Conservation (phyloP, 1,140 invertebrate species). For the Agrilus planipennis region DNA sequence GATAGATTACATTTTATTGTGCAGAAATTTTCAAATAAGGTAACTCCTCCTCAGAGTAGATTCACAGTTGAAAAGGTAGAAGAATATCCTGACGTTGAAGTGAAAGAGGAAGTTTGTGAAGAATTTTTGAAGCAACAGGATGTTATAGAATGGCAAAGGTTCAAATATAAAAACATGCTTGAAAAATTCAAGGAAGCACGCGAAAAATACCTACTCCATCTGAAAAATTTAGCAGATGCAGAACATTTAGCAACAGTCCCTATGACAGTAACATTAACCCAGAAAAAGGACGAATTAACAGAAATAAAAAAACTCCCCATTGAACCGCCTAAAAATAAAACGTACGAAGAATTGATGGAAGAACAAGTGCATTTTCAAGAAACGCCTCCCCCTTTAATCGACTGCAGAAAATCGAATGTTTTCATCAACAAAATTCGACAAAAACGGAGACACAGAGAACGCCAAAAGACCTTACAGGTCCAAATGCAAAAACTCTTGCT, state of each 20-base stretch:
- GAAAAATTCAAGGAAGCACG: conserved; percentile 17
- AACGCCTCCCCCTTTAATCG: conserved; percentile 10
- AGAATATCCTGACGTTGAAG: conserved; percentile 26
- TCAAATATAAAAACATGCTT: conserved; percentile 31
- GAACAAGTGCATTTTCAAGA: conserved; percentile 11
- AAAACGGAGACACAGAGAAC: conserved; percentile 17
- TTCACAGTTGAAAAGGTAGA: conserved; percentile 12
- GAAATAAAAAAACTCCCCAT: too few species aligned
- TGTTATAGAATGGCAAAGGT: conserved; percentile 42
- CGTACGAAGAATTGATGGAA: conserved; percentile 17
- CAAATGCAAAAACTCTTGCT: conserved; percentile 30
- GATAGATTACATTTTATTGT: conserved; percentile 22
- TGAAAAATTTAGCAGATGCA: conserved; percentile 6
- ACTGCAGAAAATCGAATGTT: conserved; percentile 13
- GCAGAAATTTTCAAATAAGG: conserved; percentile 9
- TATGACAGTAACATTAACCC: neutral
- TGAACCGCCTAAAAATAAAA: conserved; percentile 1
- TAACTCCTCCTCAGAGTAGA: neutral
- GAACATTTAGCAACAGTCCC: neutral
- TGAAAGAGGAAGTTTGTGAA: conserved; percentile 21
- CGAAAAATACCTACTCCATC: conserved; percentile 19
- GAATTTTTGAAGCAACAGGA: conserved; percentile 36
- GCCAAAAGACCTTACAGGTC: conserved; percentile 17
- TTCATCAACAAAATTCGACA: conserved; percentile 27
- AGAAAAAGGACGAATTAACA: neutral